phyloP scores from a whole-genome alignment of 2,113 vertebrate genomes.

The Kobus ellipsiprymnus region DNA sequence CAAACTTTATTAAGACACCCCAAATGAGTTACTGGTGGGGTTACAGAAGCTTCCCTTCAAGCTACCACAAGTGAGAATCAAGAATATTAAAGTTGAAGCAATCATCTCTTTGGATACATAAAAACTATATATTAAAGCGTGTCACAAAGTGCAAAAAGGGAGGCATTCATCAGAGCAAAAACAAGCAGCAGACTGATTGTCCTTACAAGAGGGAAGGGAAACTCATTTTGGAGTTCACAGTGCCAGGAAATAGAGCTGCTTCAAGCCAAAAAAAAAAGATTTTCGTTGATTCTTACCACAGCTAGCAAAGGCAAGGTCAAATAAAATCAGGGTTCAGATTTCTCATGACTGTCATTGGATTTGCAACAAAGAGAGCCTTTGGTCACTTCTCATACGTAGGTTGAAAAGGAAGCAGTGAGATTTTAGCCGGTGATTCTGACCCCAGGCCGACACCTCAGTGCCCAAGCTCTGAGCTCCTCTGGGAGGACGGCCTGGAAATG shows the following conservation, averaged over 20 bases:
- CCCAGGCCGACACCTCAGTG: not conserved
- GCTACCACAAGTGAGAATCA: not conserved
- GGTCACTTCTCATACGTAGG: not conserved
- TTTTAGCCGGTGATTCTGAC: not conserved
- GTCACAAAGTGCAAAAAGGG: slow-evolving; percentile 15
- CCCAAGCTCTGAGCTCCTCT: not conserved
- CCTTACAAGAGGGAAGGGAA: slow-evolving; percentile 9
- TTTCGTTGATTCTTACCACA: slow-evolving; percentile 13
- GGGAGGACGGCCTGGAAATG: not conserved
- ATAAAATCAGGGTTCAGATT: not conserved
- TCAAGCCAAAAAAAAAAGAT: not conserved
- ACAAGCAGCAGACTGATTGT: not conserved
- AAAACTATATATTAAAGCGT: slow-evolving; percentile 8
- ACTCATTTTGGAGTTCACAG: not conserved
- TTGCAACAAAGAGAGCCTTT: not conserved
- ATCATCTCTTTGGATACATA: not conserved
- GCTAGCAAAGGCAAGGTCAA: slow-evolving; percentile 25
- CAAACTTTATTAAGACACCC: not conserved
- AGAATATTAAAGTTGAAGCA: not conserved
- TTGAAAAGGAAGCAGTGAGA: not conserved
- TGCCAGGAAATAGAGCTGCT: slow-evolving; percentile 9
- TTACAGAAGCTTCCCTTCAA: slow-evolving; percentile 1
- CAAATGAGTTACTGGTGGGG: not conserved
- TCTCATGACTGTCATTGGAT: not conserved
- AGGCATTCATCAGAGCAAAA: not conserved